Conservation (phyloP, 2,113 vertebrate species). For the Meleagris gallopavo region DNA sequence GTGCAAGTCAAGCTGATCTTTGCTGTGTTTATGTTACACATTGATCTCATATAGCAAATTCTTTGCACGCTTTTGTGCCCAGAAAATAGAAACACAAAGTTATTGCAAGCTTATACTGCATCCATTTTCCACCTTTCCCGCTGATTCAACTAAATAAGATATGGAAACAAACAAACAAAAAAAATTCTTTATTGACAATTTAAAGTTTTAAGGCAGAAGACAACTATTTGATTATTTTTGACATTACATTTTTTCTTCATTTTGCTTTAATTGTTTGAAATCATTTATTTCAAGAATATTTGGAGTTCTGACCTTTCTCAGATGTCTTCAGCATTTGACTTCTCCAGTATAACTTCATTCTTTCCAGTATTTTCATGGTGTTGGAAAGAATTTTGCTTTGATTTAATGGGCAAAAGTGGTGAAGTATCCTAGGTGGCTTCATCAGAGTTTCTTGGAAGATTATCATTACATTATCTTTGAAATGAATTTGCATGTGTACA, state of each 20-base stretch:
- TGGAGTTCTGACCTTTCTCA: background rate
- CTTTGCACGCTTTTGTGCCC: background rate
- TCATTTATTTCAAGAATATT: background rate
- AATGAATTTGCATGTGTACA: background rate
- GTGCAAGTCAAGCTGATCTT: slow-evolving; percentile 39
- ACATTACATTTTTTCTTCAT: background rate
- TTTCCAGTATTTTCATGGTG: background rate
- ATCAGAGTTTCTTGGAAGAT: background rate
- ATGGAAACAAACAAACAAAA: background rate
- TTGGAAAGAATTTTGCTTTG: background rate
- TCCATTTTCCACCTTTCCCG: background rate
- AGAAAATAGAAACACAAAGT: background rate
- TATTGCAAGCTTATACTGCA: background rate
- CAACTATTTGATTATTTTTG: background rate
- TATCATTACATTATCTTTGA: background rate
- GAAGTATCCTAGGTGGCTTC: background rate
- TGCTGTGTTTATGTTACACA: slow-evolving; percentile 44
- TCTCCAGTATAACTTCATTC: background rate
- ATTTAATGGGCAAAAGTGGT: background rate
- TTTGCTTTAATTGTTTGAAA: background rate
- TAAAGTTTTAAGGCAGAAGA: background rate
- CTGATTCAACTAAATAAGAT: background rate
- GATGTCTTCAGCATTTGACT: background rate
- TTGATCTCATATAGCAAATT: slow-evolving; percentile 50
- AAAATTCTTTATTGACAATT: background rate